Conservation (phyloP, 1,140 invertebrate species). For the Choristoneura fumiferana region DNA sequence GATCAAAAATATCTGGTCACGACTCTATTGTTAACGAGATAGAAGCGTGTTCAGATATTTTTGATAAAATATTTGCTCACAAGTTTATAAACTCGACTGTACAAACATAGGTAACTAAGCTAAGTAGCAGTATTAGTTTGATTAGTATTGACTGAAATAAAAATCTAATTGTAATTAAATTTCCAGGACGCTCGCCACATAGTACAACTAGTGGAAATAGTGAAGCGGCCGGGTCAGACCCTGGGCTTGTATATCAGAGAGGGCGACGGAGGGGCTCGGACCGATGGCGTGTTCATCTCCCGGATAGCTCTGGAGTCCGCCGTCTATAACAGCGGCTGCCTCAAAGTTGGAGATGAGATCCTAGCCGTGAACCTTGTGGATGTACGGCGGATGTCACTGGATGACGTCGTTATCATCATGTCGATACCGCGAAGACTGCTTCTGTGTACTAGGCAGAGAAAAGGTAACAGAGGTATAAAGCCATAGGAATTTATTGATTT, state of each 20-base stretch:
- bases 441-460: conserved; percentile 91
- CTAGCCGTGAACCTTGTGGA: conserved; percentile 98
- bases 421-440: conserved; percentile 97
- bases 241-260: conserved; percentile 98
- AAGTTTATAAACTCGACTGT: no score
- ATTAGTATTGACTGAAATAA: no score
- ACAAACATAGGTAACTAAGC: no score
- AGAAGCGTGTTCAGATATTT: no score
- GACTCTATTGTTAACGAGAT: no score
- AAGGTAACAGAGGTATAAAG: conserved; percentile 61
- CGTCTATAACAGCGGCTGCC: conserved; percentile 96
- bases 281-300: conserved; percentile 98
- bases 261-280: conserved; percentile 95
- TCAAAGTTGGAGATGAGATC: conserved; percentile 99
- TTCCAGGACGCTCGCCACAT: conserved; percentile 87
- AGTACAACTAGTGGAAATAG: conserved; percentile 98
- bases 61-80: no score
- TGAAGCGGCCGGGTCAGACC: conserved; percentile 98
- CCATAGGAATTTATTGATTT: no score
- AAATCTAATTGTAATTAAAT: no score
- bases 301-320: conserved; percentile 98
- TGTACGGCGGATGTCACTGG: conserved; percentile 97
- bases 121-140: no score
- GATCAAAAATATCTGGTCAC: no score
- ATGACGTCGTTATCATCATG: conserved; percentile 99